phyloP scores from a whole-genome alignment of 2,888 invertebrate species.

The Cerceris rybyensis region DNA sequence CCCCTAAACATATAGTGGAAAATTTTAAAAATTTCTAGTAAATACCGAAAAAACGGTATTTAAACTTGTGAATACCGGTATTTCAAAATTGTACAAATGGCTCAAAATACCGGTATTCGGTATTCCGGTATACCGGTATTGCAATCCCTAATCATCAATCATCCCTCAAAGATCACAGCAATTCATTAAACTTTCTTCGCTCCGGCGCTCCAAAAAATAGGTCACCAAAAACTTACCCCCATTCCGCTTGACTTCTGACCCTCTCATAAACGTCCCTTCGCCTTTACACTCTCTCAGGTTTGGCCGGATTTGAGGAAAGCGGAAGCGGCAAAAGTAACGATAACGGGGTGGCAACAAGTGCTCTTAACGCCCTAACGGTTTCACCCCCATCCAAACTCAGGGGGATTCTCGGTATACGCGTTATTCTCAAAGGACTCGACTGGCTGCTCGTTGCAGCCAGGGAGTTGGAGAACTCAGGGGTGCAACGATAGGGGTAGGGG shows the following conservation, averaged over 20 bases:
- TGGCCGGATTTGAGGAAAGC: background rate
- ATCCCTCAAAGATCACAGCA: too few species aligned
- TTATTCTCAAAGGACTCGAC: conserved; percentile 48
- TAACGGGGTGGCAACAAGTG: conserved; percentile 75
- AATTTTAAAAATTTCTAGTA: too few species aligned
- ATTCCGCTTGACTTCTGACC: background rate
- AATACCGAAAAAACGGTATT: too few species aligned
- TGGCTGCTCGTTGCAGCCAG: conserved; percentile 16
- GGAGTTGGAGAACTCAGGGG: conserved; percentile 8
- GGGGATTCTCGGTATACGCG: conserved; percentile 13
- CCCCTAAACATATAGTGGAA: too few species aligned
- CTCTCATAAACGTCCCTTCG: background rate
- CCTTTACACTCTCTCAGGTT: background rate
- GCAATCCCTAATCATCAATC: too few species aligned
- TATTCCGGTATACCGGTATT: too few species aligned
- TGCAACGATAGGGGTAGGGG: conserved; percentile 12
- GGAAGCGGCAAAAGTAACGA: conserved; percentile 62
- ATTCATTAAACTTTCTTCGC: too few species aligned
- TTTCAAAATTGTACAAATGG: too few species aligned
- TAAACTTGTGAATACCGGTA: too few species aligned
- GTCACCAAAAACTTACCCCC: background rate
- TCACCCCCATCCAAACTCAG: conserved; percentile 41
- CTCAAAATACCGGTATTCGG: too few species aligned
- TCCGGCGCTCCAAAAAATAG: background rate
- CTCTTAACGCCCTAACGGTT: conserved; percentile 71